phyloP scores from a whole-genome alignment of 2,113 vertebrate genomes.

The Saguinus midas region DNA sequence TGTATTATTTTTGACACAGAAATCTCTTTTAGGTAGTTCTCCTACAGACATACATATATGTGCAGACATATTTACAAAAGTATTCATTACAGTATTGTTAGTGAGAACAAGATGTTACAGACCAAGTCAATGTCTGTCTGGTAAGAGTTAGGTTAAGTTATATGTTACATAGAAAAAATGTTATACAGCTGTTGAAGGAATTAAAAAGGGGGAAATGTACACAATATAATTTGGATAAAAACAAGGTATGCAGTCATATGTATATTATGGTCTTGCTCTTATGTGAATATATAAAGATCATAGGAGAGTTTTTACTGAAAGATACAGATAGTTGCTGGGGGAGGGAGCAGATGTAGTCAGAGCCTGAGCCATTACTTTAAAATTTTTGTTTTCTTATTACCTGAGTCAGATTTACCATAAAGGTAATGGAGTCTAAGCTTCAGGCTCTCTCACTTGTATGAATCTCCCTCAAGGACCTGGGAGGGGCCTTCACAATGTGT shows the following conservation, averaged over 20 bases:
- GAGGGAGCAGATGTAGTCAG: background rate
- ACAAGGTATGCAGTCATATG: background rate
- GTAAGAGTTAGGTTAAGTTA: background rate
- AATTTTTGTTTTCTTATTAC: background rate
- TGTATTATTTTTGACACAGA: background rate
- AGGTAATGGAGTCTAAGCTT: constrained; percentile 1
- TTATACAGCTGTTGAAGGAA: background rate
- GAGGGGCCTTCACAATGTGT: background rate
- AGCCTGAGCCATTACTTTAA: background rate
- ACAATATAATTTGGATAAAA: background rate
- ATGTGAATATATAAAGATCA: background rate
- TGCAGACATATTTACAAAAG: background rate
- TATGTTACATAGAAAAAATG: background rate
- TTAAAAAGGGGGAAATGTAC: background rate
- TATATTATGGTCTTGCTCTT: background rate
- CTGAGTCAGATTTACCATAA: background rate
- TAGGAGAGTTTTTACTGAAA: background rate
- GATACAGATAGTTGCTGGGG: background rate
- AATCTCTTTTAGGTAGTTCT: background rate
- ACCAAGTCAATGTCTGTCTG: background rate
- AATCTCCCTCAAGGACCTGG: background rate
- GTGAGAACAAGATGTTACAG: background rate
- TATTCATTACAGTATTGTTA: background rate
- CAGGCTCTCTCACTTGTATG: background rate
- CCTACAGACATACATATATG: background rate